Conservation (phyloP, 2,888 invertebrate genomes). For the Lutraria lutraria region DNA sequence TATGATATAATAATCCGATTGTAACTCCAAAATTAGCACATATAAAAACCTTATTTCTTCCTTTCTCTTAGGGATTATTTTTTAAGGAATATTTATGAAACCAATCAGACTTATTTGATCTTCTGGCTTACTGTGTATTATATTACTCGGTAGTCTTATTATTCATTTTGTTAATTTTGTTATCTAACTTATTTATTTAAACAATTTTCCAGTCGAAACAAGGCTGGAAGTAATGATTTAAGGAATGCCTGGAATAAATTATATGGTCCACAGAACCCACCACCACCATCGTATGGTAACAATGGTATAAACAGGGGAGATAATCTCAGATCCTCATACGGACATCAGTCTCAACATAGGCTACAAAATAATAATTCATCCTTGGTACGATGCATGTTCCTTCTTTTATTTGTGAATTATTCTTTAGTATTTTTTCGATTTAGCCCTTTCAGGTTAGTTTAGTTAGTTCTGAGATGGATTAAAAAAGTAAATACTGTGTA, state of each 20-base stretch:
- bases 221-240: constrained; percentile 71
- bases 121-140: no score
- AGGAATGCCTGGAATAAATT: constrained; percentile 80
- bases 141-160: no score
- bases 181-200: background rate
- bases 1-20: no score
- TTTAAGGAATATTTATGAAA: no score
- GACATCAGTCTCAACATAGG: constrained; percentile 51
- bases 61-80: no score
- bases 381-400: constrained; percentile 46
- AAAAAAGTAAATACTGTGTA: no score
- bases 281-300: constrained; percentile 7
- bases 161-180: background rate
- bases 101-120: no score
- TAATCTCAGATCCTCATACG: constrained; percentile 57
- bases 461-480: no score
- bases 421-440: background rate
- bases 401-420: background rate
- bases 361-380: constrained; percentile 29
- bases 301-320: constrained; percentile 53
- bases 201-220: constrained; percentile 50
- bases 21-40: no score
- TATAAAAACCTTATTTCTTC: no score
- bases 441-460: no score
- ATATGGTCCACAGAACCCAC: constrained; percentile 70